Percentiles rank a stretch among this genome's conserved stretches.
Conservation (phyloP, 2,888 invertebrate species). For the Euplexia lucipara region DNA sequence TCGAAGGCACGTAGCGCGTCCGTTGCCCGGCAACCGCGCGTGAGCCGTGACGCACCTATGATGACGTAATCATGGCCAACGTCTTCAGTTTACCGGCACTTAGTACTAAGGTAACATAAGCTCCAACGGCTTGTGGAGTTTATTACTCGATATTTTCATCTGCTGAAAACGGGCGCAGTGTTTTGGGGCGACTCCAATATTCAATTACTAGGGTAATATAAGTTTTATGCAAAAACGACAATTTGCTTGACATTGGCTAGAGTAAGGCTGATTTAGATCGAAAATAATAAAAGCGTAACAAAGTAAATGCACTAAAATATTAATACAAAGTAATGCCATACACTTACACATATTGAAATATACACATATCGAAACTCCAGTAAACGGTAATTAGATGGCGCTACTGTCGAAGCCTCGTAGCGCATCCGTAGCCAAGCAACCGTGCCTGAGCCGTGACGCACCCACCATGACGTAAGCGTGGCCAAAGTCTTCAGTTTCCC, state of each 20-base stretch:
- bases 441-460: conserved; percentile 5
- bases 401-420: background rate
- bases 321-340: no score
- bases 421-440: background rate
- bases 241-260: no score
- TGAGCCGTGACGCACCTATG: conserved; percentile 5
- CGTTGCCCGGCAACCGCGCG: background rate
- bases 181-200: conserved; percentile 36
- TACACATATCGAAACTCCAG: no score
- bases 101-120: conserved; percentile 33
- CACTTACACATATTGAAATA: no score
- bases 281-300: no score
- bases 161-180: conserved; percentile 3
- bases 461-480: conserved; percentile 22
- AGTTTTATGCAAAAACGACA: no score
- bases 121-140: background rate
- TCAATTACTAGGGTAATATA: conserved; percentile 35
- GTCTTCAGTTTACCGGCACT: conserved; percentile 12
- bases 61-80: conserved; percentile 27
- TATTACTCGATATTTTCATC: no score
- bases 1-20: background rate
- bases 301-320: no score
- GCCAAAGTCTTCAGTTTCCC: conserved; percentile 16
- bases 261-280: no score
- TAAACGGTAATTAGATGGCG: no score